Evolutionary conservation across 2,797 vertebrate genomes (phyloP).

Genomic region (Pipistrellus pygmaeus): DNA sequence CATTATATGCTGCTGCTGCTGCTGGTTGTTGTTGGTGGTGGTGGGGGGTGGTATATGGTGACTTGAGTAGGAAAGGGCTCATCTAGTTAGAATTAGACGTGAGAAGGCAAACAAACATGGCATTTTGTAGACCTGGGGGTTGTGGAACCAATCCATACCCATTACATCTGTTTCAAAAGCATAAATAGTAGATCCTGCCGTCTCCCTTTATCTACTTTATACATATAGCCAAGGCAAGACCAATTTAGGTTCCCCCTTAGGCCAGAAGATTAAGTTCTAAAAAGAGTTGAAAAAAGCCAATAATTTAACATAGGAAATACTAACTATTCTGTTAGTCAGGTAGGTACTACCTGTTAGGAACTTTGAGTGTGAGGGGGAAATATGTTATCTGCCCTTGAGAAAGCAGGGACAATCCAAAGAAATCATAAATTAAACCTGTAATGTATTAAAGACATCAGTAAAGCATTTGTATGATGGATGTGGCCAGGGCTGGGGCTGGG

Average conservation of each 20-base stretch:
- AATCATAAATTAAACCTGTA: neutral
- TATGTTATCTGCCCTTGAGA: neutral
- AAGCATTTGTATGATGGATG: neutral
- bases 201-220: neutral
- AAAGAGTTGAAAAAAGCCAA: slow-evolving; percentile 11
- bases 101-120: neutral
- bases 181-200: neutral
- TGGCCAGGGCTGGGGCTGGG: neutral
- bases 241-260: neutral
- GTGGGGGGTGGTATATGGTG: neutral
- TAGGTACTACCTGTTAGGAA: neutral
- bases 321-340: neutral
- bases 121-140: neutral
- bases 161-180: slow-evolving; percentile 29
- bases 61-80: neutral
- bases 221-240: neutral
- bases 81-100: slow-evolving; percentile 20
- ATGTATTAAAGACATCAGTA: slow-evolving; percentile 16
- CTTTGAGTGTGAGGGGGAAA: neutral
- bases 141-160: neutral
- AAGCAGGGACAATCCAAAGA: neutral
- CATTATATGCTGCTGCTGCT: neutral
- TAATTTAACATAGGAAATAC: slow-evolving; percentile 3
- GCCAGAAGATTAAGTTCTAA: neutral
- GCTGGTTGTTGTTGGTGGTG: too few species aligned